Evolutionary conservation across 2,113 vertebrate species (phyloP).

Genomic region (Corythornis vintsioides): DNA sequence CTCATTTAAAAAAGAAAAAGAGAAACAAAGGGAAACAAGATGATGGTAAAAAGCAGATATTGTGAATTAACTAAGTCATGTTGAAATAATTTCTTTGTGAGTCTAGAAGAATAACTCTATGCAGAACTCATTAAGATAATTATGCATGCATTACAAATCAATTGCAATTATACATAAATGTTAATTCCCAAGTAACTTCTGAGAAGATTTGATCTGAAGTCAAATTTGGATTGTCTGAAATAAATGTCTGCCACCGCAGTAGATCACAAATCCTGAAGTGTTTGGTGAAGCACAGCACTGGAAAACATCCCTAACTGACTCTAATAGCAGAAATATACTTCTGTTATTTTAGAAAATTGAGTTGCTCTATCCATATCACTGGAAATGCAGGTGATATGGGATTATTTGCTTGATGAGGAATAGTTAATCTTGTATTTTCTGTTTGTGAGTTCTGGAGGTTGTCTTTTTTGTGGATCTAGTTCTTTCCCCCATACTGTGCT

Average conservation of each 20-base stretch:
- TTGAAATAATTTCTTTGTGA: neutral
- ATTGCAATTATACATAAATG: neutral
- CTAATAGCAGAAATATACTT: neutral
- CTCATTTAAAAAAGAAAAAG: neutral
- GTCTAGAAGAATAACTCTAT: neutral
- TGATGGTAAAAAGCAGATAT: neutral
- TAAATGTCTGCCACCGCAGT: neutral
- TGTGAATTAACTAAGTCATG: neutral
- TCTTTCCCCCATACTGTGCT: neutral
- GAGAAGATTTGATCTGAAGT: neutral
- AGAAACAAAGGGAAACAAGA: accelerated
- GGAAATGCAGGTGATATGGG: neutral
- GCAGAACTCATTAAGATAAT: neutral
- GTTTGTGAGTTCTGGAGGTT: neutral
- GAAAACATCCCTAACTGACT: neutral
- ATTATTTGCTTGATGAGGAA: neutral
- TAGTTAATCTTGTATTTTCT: neutral
- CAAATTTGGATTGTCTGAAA: neutral
- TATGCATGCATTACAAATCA: neutral
- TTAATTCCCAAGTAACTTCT: neutral
- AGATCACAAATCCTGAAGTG: neutral
- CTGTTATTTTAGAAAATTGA: neutral
- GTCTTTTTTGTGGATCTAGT: neutral
- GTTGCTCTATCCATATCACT: neutral
- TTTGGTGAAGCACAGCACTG: neutral